phyloP scores from a whole-genome alignment of 2,888 invertebrate genomes.

The Thymelicus sylvestris region DNA sequence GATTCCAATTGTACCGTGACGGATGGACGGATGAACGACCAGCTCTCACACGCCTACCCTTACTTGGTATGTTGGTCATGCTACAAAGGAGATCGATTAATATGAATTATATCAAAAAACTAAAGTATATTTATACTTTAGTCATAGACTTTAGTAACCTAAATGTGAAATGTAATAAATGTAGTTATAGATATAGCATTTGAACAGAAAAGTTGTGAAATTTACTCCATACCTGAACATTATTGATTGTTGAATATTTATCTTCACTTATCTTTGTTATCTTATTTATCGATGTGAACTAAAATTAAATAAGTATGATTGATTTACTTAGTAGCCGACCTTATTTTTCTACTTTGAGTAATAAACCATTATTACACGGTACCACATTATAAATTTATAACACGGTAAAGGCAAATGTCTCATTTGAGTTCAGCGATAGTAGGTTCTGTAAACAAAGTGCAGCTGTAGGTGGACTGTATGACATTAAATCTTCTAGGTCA shows the following conservation, averaged over 20 bases:
- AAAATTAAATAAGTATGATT: conserved; percentile 7
- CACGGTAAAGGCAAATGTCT: neutral
- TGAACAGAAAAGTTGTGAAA: too few relatives aligned
- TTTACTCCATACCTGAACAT: too few relatives aligned
- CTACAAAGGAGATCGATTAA: neutral
- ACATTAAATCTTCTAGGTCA: conserved; percentile 69
- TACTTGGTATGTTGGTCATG: conserved; percentile 45
- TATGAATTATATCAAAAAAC: neutral
- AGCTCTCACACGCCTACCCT: conserved; percentile 52
- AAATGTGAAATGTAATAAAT: too few relatives aligned
- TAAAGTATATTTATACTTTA: too few relatives aligned
- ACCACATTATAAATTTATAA: too few relatives aligned
- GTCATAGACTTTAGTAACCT: too few relatives aligned
- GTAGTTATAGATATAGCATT: too few relatives aligned
- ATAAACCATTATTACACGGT: too few relatives aligned
- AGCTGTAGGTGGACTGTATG: conserved; percentile 49
- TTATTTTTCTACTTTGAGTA: neutral
- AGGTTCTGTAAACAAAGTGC: conserved; percentile 53
- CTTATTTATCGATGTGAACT: neutral
- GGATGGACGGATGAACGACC: conserved; percentile 50
- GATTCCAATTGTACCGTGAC: conserved; percentile 70
- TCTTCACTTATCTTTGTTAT: neutral
- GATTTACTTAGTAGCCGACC: neutral
- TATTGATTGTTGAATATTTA: neutral
- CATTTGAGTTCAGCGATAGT: conserved; percentile 37